phyloP scores from a whole-genome alignment of 1,140 invertebrate species.

The Propsilocerus akamusi region DNA sequence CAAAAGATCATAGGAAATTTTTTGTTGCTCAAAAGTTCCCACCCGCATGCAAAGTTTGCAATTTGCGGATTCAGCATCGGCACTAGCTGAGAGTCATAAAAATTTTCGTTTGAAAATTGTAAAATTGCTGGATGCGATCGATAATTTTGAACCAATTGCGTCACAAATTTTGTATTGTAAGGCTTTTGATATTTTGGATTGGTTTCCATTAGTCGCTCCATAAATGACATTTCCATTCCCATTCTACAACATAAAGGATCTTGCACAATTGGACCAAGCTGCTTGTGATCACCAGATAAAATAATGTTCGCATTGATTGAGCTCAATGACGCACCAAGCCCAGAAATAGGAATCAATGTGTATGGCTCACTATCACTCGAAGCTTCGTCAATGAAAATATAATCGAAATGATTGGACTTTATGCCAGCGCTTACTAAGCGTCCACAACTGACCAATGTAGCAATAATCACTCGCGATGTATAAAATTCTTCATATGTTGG shows the following conservation, averaged over 20 bases:
- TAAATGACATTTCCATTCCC: conserved; percentile 31
- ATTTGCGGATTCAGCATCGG: background rate
- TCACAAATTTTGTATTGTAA: conserved; percentile 39
- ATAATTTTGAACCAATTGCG: conserved; percentile 44
- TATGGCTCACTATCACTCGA: conserved; percentile 68
- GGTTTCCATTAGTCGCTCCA: conserved; percentile 34
- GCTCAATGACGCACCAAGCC: conserved; percentile 19
- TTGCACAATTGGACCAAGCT: conserved; percentile 57
- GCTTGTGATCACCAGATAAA: conserved; percentile 66
- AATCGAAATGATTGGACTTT: conserved; percentile 36
- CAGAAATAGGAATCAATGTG: conserved; percentile 40
- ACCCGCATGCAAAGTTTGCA: conserved; percentile 8
- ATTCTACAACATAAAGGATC: conserved; percentile 28
- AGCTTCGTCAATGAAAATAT: conserved; percentile 75
- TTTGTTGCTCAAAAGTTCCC: conserved; percentile 20
- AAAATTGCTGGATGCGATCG: conserved; percentile 41
- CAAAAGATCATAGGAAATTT: conserved; percentile 44
- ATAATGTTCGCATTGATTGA: conserved; percentile 32
- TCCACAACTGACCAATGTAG: conserved; percentile 26
- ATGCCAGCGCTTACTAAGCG: conserved; percentile 43
- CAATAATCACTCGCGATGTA: conserved; percentile 17
- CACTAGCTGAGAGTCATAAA: conserved; percentile 36
- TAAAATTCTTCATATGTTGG: conserved; percentile 16
- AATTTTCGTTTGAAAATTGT: conserved; percentile 36
- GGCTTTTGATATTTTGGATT: conserved; percentile 26